These are phyloP conservation scores for Hipparchia semele DNA, from an alignment of 2,888 invertebrate genomes.

Conservation along the genomic window DNA sequence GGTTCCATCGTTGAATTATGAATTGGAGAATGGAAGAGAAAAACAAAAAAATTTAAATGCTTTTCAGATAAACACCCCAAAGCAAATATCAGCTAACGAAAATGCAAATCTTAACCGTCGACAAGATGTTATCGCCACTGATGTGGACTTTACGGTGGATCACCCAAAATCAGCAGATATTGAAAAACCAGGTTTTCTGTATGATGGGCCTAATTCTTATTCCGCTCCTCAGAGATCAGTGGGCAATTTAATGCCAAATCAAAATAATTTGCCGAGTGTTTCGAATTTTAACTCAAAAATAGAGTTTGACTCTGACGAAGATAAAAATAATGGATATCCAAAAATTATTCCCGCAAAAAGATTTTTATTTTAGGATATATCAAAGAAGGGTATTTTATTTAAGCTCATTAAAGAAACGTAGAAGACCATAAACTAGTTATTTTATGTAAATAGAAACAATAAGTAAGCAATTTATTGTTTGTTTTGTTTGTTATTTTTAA, in stretches of 20 bases:
- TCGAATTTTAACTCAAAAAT: conserved; percentile 58
- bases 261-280: conserved; percentile 45
- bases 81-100: conserved; percentile 43
- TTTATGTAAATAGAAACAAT: conserved; percentile 1
- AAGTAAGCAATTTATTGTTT: not conserved
- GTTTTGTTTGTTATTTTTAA: not conserved
- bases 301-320: conserved; percentile 58
- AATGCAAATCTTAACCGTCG: conserved; percentile 47
- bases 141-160: conserved; percentile 58
- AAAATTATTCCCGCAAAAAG: conserved; percentile 57
- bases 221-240: conserved; percentile 71
- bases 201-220: conserved; percentile 74
- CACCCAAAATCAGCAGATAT: conserved; percentile 53
- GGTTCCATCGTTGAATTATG: conserved; percentile 68
- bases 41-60: conserved; percentile 63
- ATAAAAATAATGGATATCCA: conserved; percentile 56
- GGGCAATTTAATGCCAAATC: conserved; percentile 58
- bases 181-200: conserved; percentile 52
- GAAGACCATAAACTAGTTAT: not conserved
- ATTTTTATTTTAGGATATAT: conserved; percentile 46
- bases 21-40: conserved; percentile 66
- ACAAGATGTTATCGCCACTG: conserved; percentile 45
- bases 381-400: not conserved
- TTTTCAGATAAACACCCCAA: conserved; percentile 64
- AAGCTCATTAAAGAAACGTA: no score